Evolutionary conservation across 1,140 invertebrate genomes (phyloP), one percentile per base, ranked within the genome.

Genomic region (Hyles euphorbiae): DNA sequence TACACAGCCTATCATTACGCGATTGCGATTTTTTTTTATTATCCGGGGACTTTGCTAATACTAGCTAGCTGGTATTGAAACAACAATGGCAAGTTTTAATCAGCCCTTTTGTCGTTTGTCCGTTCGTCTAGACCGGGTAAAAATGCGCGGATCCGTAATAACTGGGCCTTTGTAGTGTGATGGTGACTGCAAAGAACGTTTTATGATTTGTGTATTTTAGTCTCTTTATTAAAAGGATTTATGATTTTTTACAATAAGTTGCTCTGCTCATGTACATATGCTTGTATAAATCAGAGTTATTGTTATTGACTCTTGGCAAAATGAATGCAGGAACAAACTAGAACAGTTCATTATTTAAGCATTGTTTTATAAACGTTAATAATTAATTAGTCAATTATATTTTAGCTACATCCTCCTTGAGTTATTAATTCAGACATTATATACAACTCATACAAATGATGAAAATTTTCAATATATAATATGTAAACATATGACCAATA

Each of bases 51-150:
- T 54, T 61, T 55, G 50, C 63, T 63, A 68, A 61, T 70, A 76
- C 76, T 78, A 78, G 76, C 69, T 66, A 70, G 65, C 70, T 71
- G 70, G 67, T 76, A 72, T 72, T 69, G 68, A 58, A 61, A 60
- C 63, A 79, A 85, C 82, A 87, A 87, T 83, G 69, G 78, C 68
- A 76, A 81, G 61, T 84, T 85, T 87, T 87, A 87, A 85, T 87
- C 82, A 85, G 71, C 69, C 70, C 74, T 85, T 83, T 83, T 78
- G 76, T 79, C 75, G 73, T 82, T 80, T 78, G 78, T 79, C 71
- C 78, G 64, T 70, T 60, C 57, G 79, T 83, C 82, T 84, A 84
- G 81, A 84, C 81, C 74, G 47, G 69, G 76, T 63, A 80, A 83
- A 79, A 78, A 78, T 75, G 70, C 74, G 68, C 73, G 69, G 61